phyloP scores from a whole-genome alignment of 2,113 vertebrate genomes.

The Ameiurus melas region DNA sequence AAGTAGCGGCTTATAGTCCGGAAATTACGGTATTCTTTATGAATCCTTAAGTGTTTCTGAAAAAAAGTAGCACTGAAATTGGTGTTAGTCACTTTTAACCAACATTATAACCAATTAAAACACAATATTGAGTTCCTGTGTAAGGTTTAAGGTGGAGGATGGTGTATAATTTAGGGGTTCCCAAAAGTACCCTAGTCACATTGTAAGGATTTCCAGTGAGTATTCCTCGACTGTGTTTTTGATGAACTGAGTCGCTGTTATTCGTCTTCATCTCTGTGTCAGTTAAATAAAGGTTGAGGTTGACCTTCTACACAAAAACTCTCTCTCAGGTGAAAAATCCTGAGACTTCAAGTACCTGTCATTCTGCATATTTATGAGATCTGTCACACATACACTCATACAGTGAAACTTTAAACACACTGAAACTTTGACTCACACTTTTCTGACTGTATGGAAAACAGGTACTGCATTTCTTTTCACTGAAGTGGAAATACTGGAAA shows the following conservation, averaged over 20 bases:
- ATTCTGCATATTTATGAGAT: constrained; percentile 27
- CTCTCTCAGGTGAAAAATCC: neutral
- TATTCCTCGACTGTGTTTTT: neutral
- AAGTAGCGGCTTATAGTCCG: too few relatives aligned
- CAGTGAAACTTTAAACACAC: neutral
- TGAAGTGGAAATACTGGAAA: neutral
- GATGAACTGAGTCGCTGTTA: neutral
- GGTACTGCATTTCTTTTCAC: neutral
- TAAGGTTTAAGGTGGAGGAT: neutral
- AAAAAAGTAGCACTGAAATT: neutral
- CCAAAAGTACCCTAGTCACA: neutral
- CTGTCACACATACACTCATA: neutral
- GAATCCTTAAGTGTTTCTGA: neutral
- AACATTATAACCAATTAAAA: too few relatives aligned
- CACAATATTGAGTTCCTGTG: neutral
- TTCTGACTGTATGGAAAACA: neutral
- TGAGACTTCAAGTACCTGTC: constrained; percentile 17
- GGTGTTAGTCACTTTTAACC: too few relatives aligned
- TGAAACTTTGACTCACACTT: constrained; percentile 19
- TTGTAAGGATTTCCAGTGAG: neutral
- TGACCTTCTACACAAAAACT: neutral
- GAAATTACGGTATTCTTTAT: neutral
- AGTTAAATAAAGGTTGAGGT: neutral
- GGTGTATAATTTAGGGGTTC: neutral
- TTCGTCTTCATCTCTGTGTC: neutral